Evolutionary conservation across 2,888 invertebrate genomes (phyloP), one percentile per base, ranked within the genome.

Genomic region (Anorthoa munda): DNA sequence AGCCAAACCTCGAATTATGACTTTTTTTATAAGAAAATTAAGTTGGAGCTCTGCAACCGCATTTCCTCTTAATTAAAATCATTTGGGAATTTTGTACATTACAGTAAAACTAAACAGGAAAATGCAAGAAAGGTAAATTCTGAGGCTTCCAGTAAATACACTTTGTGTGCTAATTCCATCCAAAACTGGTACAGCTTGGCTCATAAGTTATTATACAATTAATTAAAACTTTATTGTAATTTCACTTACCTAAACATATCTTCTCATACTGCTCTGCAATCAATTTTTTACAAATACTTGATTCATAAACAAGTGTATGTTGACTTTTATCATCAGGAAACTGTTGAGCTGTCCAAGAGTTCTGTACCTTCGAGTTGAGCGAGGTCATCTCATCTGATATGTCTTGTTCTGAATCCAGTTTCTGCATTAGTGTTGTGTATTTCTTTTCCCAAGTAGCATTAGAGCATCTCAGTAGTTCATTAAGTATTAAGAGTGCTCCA

Each of bases 401-500:
- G 56, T 96, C 96, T 81, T 96, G 96, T 79, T 96, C 95, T 12
- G 94, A 91, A 89, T 96, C 95, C 11, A 96, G 91, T 82, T 97
- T 97, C 72, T 97, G 97, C 95, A 98, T 98, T 0, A 99, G 93
- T 15, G 96, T 96, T 81, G 97, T 98, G 89, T 98, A 98, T 83
- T 97, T 97, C 61, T 97, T 97, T 89, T 99, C 99, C 98, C 99
- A 99, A 51, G 97, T 97, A 0, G 98, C 97, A 94, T 99, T 99
- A 61, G 99, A 98, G 92, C 98, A 98, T 65, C 99, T 97, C 31
- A 99, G 96, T 0, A 99, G 96, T 94, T 99, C 99, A 94, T 99
- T 99, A 39, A 99, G 96, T 64, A 99, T 98, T 63, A 99, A 96
- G 15, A 99, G 96, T 2, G 98, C 98, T 39, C 99, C 99, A 91